Conservation (phyloP, 2,113 vertebrate species). For the Climacteris rufus region DNA sequence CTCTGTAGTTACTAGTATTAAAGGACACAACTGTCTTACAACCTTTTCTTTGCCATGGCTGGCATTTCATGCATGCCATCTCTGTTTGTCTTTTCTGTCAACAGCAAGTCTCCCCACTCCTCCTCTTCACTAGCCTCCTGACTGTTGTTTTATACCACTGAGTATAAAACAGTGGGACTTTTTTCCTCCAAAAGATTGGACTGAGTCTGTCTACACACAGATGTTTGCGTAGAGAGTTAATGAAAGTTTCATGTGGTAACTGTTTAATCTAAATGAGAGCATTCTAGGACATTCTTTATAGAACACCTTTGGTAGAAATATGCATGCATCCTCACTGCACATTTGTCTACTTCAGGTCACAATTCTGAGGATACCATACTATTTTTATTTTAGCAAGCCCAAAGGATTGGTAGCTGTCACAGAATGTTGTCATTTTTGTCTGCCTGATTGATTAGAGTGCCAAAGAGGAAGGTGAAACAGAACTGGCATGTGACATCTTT, state of each 20-base stretch:
- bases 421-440: constrained; percentile 16
- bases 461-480: constrained; percentile 52
- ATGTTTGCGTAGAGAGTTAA: neutral
- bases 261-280: neutral
- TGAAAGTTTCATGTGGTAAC: neutral
- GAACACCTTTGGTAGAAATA: neutral
- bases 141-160: neutral
- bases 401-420: constrained; percentile 36
- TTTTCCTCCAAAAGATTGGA: neutral
- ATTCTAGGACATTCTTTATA: neutral
- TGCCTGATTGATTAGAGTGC: constrained; percentile 45
- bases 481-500: constrained; percentile 3
- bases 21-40: neutral
- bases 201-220: neutral
- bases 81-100: neutral
- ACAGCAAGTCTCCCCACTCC: neutral
- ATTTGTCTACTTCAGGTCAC: constrained; percentile 3
- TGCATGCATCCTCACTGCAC: neutral
- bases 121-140: neutral
- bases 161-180: neutral
- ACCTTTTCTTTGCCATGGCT: neutral
- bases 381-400: constrained; percentile 60
- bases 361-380: neutral
- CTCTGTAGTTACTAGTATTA: neutral
- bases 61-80: neutral